phyloP scores from a whole-genome alignment of 2,888 invertebrate species.

The Caenorhabditis sp. region DNA sequence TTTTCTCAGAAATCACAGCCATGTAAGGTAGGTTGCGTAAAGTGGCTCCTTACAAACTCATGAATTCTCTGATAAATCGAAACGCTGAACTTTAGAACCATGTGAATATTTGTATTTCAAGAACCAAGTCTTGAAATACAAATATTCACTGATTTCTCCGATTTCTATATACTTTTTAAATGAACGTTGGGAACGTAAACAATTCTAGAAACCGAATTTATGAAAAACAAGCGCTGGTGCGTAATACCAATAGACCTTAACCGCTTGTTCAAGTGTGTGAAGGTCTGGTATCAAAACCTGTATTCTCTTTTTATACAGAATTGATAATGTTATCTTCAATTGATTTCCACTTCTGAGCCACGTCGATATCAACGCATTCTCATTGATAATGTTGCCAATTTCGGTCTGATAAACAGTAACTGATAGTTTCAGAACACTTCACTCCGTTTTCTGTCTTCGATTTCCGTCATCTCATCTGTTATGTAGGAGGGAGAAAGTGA shows the following conservation, averaged over 20 bases:
- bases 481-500: not conserved
- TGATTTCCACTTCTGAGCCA: slow-evolving; percentile 63
- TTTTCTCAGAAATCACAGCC: too few species aligned
- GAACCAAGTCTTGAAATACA: too few species aligned
- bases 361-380: slow-evolving; percentile 53
- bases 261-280: not conserved
- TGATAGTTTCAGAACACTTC: slow-evolving; percentile 41
- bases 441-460: not conserved
- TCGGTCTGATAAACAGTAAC: slow-evolving; percentile 37
- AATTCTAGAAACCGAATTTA: too few species aligned
- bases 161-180: too few species aligned
- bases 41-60: too few species aligned
- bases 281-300: slow-evolving; percentile 55
- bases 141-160: too few species aligned
- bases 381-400: slow-evolving; percentile 42
- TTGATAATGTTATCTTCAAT: slow-evolving; percentile 67
- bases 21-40: too few species aligned
- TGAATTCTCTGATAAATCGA: too few species aligned
- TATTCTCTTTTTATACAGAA: slow-evolving; percentile 61
- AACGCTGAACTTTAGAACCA: too few species aligned
- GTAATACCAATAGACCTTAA: not conserved
- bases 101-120: too few species aligned
- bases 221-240: not conserved
- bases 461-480: not conserved
- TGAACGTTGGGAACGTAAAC: too few species aligned